These are phyloP conservation scores for Lordiphosa collinella DNA, from an alignment of 1,140 invertebrate genomes.

Conservation along the genomic window DNA sequence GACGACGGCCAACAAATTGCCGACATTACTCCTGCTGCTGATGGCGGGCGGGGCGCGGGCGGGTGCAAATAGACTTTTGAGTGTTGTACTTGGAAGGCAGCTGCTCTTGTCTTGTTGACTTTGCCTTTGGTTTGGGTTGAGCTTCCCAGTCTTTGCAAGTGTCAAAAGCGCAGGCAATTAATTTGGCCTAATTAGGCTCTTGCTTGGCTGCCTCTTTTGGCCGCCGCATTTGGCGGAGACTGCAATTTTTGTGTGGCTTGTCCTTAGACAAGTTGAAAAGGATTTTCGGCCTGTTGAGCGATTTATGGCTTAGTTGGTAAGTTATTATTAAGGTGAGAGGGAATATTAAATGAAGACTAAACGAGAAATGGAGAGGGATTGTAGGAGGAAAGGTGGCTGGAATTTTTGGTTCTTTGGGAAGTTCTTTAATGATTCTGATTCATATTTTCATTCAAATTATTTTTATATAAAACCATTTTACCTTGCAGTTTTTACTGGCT, in stretches of 20 bases:
- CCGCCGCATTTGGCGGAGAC: constrained; percentile 13
- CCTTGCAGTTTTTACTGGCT: too few species aligned
- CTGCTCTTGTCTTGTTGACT: constrained; percentile 56
- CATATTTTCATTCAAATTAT: neutral
- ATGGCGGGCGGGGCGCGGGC: neutral
- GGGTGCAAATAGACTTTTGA: constrained; percentile 72
- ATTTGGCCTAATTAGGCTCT: constrained; percentile 73
- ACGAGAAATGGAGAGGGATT: neutral
- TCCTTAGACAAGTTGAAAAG: constrained; percentile 40
- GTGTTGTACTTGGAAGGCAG: constrained; percentile 51
- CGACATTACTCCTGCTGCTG: constrained; percentile 63
- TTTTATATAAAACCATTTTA: too few species aligned
- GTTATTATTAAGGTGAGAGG: too few species aligned
- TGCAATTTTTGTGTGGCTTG: constrained; percentile 64
- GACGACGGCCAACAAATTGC: constrained; percentile 71
- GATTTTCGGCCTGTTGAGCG: constrained; percentile 54
- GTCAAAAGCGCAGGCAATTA: constrained; percentile 76
- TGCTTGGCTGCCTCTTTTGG: constrained; percentile 29
- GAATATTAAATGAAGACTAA: too few species aligned
- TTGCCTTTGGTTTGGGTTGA: constrained; percentile 16
- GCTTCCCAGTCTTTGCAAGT: constrained; percentile 55
- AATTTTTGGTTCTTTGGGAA: neutral
- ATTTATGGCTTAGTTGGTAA: constrained; percentile 52
- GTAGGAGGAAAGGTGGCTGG: neutral
- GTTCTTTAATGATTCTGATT: too few species aligned